Evolutionary conservation across 2,113 vertebrate genomes (phyloP), one percentile per base, ranked within the genome.

Genomic region (Callaeas wilsoni): DNA sequence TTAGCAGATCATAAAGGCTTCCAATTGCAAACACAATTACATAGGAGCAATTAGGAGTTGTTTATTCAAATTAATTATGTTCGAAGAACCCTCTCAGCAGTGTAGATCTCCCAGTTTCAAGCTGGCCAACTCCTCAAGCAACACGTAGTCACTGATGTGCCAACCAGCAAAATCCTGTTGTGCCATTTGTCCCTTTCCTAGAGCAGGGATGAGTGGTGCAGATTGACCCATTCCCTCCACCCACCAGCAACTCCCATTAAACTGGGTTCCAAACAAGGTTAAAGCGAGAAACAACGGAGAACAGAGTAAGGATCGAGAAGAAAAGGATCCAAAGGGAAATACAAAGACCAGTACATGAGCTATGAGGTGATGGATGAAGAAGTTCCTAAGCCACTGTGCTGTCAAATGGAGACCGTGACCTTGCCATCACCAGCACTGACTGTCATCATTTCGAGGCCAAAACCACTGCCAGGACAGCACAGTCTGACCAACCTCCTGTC

Each of bases 1-100:
- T 77, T n/a, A 95, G 70, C 63, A 69, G 35, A 82, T 74, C 71
- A 84, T 22, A 60, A 80, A 81, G 56, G n/a, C 52, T 86, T 86
- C 35, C 64, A 90, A 27, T 78, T 84, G 75, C 59, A 91, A 80
- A 84, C 55, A 65, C 67, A 90, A 42, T 76, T 79, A 87, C 23
- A 69, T 0, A 49, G 78, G 22, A 84, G 49, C 52, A 88, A 68
- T 86, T 80, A 90, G 68, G 37, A 93, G 80, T 39, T 10, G 5
- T 46, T 84, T 81, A 91, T 53, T 74, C 47, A 33, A 67, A 89
- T 75, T 35, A 70, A 75, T 71, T 37, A 56, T 9, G 32, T 73
- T 78, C 65, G 68, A 44, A 92, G 71, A 85, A 69, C 27, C 33
- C 35, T n/a, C 52, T 65, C 44, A 65, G 79, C 60, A 78, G 26